Conservation (phyloP, 2,113 vertebrate species). For the Cryptotis parvus region DNA sequence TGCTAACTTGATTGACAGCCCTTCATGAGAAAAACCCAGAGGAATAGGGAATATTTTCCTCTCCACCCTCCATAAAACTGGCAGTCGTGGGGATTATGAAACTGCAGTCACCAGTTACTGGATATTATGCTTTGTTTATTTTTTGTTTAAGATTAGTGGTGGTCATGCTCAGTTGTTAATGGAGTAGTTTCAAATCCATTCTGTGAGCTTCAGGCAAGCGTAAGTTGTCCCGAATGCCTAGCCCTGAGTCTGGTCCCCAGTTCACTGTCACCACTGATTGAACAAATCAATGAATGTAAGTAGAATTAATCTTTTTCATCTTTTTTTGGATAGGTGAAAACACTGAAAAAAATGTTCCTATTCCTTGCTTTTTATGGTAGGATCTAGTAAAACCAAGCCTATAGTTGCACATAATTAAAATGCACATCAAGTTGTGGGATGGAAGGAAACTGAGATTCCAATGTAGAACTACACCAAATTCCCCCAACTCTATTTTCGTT, state of each 20-base stretch:
- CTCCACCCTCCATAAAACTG: not conserved
- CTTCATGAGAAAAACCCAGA: not conserved
- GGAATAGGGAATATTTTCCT: not conserved
- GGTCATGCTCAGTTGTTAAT: not conserved
- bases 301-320: not conserved
- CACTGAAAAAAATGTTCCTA: not conserved
- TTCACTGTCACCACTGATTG: not conserved
- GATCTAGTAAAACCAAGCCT: not conserved
- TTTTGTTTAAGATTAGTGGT: conserved; percentile 19
- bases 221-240: not conserved
- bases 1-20: not conserved
- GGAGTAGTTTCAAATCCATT: not conserved
- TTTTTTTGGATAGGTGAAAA: not conserved
- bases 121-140: not conserved
- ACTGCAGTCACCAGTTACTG: not conserved
- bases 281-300: conserved; percentile 2
- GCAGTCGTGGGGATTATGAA: not conserved
- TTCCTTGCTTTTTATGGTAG: not conserved
- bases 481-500: not conserved
- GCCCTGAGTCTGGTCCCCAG: not conserved
- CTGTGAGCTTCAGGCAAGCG: not conserved
- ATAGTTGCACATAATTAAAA: not conserved
- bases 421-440: not conserved
- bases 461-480: not conserved
- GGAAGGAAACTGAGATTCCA: not conserved